Evolutionary conservation across 2,113 vertebrate species (phyloP).

Genomic region (Podarcis muralis): DNA sequence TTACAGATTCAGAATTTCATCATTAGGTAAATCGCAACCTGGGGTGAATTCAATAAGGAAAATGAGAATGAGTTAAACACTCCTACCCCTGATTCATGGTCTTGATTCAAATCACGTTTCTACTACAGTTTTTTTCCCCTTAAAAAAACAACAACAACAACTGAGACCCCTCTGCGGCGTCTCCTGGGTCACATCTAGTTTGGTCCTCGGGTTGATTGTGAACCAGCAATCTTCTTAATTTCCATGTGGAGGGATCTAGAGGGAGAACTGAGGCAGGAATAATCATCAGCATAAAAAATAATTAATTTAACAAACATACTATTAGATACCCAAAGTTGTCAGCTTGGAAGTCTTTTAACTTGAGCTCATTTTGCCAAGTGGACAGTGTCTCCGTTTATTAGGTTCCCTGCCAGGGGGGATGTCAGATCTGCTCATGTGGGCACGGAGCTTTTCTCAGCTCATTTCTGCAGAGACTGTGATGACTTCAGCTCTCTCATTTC

Average conservation of each 20-base stretch:
- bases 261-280: not conserved
- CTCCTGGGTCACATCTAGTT: too few relatives aligned
- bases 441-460: slow-evolving; percentile 50
- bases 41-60: not conserved
- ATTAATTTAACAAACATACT: not conserved
- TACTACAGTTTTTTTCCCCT: too few relatives aligned
- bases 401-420: slow-evolving; percentile 43
- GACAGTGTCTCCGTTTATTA: slow-evolving; percentile 56
- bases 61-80: not conserved
- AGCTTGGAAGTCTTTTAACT: slow-evolving; percentile 38
- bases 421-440: slow-evolving; percentile 46
- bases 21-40: not conserved
- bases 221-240: not conserved
- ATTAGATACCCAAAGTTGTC: slow-evolving; percentile 40
- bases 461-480: not conserved
- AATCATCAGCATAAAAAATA: not conserved
- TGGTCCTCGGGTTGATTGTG: not conserved
- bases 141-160: too few relatives aligned
- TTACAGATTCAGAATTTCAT: not conserved
- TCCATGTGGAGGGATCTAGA: not conserved
- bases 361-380: slow-evolving; percentile 33
- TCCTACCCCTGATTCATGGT: not conserved
- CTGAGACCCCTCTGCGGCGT: not conserved
- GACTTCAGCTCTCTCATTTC: slow-evolving; percentile 23
- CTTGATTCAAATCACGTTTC: not conserved